A percentile compares a stretch with the other conserved stretches of the same genome.
phyloP scores from a whole-genome alignment of 37 sponge, comb jelly and placozoan genomes.

The Haliclona indistincta region DNA sequence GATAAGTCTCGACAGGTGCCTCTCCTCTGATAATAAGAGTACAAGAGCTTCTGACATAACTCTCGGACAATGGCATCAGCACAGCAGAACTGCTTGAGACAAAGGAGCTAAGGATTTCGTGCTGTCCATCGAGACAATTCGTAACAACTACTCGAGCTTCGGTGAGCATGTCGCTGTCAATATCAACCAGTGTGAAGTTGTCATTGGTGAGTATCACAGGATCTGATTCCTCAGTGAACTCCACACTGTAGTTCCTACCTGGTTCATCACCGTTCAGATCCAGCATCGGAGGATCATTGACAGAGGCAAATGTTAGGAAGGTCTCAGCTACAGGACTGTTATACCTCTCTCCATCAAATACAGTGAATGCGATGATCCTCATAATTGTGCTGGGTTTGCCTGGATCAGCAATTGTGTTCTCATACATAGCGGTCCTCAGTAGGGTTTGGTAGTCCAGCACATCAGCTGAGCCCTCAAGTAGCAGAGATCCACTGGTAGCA shows the following conservation, averaged over 20 bases:
- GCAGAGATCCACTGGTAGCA: conserved; percentile 33
- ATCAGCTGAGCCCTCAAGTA: conserved; percentile 47
- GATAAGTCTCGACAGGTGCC: conserved; percentile 29
- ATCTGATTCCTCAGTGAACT: conserved; percentile 70
- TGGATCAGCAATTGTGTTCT: conserved; percentile 66
- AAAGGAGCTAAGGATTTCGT: conserved; percentile 25
- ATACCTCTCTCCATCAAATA: conserved; percentile 57
- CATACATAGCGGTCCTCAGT: conserved; percentile 68
- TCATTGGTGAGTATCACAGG: conserved; percentile 43
- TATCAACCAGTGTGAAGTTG: conserved; percentile 60
- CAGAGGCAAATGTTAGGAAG: conserved; percentile 72
- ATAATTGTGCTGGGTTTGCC: conserved; percentile 60
- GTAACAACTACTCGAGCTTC: conserved; percentile 45
- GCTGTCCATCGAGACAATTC: conserved; percentile 62
- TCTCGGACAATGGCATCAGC: not conserved
- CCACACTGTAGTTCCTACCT: conserved; percentile 32
- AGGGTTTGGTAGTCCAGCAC: conserved; percentile 59
- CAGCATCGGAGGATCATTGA: conserved; percentile 86
- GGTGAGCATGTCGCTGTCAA: conserved; percentile 66
- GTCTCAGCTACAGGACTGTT: conserved; percentile 38
- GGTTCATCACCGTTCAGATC: conserved; percentile 78
- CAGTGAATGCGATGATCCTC: conserved; percentile 62
- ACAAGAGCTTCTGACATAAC: not conserved
- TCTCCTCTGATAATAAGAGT: conserved; percentile 41
- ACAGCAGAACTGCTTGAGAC: not conserved